Evolutionary conservation across 2,113 vertebrate species (phyloP), one percentile per base, ranked within the genome.

Genomic region (Protobothrops flavoviridis): DNA sequence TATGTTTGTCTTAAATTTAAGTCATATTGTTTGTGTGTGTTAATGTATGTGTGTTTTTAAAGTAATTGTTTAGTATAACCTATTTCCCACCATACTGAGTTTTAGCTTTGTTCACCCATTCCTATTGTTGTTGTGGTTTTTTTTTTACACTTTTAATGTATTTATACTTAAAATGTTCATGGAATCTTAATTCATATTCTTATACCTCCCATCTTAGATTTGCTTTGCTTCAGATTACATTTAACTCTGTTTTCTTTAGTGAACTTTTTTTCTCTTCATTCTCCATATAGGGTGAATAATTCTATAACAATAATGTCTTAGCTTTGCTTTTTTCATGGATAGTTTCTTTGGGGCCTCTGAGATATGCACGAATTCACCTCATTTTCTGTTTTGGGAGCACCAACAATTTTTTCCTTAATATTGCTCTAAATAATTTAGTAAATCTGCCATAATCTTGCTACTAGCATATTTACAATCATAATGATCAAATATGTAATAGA

Each of bases 101-200:
- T 90, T 61, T 7, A 10, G 1, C 10, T 94, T 88, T 94, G 43
- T 7, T 93, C 3, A 57, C 91, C 50, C 1, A 11, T 64, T 92
- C 0, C 33, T 91, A 10, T 85, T 92, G 43, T 2, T 13, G 45
- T 0, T n/a, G 6, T 88, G 24, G 9, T 0, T 55, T 64, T 48
- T 13, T 13, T 94, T 94, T 89, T 88, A 94, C 24, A 55, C 33
- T 55, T 33, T 59, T n/a, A 90, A 89, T 69, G 45, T 12, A 90
- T 69, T 15, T 91, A 56, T 87, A 90, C 15, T 26, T 64, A 50
- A 85, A 90, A 9, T 15, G 33, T 87, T 69, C 50, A 50, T 50
- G 6, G 23, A 93, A 88, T 85, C 74, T 90, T 90, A 43, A 48
- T 45, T n/a, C 74, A 33, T 53, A 69, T 61, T 64, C 23, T 50